These are phyloP conservation scores for Lasaia peninsularis DNA, from an alignment of 1,140 invertebrate genomes.

Conservation along the genomic window DNA sequence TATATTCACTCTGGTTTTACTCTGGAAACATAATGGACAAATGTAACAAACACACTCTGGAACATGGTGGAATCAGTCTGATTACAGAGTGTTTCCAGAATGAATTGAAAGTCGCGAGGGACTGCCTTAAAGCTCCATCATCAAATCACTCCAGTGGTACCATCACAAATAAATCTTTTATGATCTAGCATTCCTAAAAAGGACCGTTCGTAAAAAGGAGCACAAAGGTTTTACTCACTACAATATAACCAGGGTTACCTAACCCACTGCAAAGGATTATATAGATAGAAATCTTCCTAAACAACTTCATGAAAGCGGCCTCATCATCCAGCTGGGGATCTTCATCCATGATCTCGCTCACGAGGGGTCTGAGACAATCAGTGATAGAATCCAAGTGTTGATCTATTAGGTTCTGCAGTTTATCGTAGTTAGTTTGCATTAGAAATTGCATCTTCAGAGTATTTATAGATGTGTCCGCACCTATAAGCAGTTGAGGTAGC, in stretches of 20 bases:
- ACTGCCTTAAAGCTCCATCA: no score
- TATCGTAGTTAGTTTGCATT: conserved; percentile 83
- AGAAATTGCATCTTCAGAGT: conserved; percentile 84
- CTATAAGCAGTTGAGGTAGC: conserved; percentile 27
- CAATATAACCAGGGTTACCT: conserved; percentile 78
- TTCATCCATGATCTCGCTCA: conserved; percentile 78
- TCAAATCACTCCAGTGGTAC: no score
- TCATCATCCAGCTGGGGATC: conserved; percentile 62
- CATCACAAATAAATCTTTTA: neutral
- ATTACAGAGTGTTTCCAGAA: no score
- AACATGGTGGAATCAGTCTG: no score
- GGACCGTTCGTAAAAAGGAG: no score
- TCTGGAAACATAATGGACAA: no score
- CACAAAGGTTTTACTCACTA: conserved; percentile 41
- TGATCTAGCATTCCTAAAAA: no score
- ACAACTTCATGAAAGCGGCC: conserved; percentile 74
- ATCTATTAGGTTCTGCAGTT: conserved; percentile 74
- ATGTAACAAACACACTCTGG: no score
- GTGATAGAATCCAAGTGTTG: conserved; percentile 74
- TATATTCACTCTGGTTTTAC: no score
- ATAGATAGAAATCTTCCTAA: conserved; percentile 81
- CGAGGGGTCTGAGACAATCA: conserved; percentile 70
- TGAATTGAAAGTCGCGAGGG: no score
- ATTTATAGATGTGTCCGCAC: conserved; percentile 49
- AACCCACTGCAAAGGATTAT: conserved; percentile 80